Percentiles rank a stretch among this genome's conserved stretches.
Evolutionary conservation across 2,113 vertebrate genomes (phyloP).

Genomic region (Chloropsis hardwickii): DNA sequence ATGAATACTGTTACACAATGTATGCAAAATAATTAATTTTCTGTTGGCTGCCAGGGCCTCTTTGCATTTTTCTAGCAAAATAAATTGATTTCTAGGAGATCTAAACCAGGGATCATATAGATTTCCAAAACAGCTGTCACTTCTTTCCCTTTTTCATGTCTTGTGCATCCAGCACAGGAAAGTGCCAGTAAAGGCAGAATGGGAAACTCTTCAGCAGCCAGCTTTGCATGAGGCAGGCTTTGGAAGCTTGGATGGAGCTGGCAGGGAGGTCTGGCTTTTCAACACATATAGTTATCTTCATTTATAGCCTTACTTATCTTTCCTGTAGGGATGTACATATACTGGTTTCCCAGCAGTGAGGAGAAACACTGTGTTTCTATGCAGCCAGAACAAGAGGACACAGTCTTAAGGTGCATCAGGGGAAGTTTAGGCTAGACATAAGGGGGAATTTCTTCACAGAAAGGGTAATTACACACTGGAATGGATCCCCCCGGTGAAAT

Average conservation of each 20-base stretch:
- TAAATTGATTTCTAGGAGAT: background rate
- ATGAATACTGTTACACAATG: background rate
- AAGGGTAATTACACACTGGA: background rate
- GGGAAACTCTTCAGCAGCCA: background rate
- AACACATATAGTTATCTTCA: background rate
- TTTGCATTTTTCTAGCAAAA: constrained; percentile 5
- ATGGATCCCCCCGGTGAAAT: background rate
- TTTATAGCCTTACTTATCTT: background rate
- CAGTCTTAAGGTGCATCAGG: background rate
- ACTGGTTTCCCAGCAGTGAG: background rate
- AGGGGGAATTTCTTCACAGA: background rate
- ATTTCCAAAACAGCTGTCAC: background rate
- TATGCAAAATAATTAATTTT: constrained; percentile 28
- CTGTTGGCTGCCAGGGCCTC: background rate
- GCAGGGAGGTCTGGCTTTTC: background rate
- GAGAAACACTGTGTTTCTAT: background rate
- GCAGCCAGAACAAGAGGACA: background rate
- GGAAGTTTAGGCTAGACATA: background rate
- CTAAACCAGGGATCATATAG: background rate
- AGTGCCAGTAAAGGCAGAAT: background rate
- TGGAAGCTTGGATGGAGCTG: background rate
- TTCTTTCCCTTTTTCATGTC: background rate
- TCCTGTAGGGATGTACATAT: background rate
- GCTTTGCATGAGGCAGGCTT: background rate
- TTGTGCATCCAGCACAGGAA: background rate